A percentile compares a stretch with the other conserved stretches of the same genome.
Evolutionary conservation across 2,888 invertebrate species (phyloP).

Genomic region (Crossocerus cetratus): DNA sequence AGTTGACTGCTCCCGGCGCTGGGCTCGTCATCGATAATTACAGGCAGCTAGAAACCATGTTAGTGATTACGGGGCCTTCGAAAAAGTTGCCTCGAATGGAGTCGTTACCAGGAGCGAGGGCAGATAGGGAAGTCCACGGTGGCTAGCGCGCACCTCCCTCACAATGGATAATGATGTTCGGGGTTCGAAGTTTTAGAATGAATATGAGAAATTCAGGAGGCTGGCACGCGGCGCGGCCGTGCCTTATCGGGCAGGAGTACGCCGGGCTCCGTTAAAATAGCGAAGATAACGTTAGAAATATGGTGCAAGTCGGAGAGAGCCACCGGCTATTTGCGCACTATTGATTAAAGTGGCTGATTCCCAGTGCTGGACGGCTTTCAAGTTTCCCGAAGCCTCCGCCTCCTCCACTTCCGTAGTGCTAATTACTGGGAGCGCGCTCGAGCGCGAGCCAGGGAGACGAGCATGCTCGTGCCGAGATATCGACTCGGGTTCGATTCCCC

Average conservation of each 20-base stretch:
- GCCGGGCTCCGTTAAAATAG: constrained; percentile 15
- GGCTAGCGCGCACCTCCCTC: constrained; percentile 9
- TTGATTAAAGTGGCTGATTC: constrained; percentile 56
- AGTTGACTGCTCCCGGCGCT: too few species aligned
- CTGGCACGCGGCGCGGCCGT: constrained; percentile 17
- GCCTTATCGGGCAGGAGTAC: constrained; percentile 43
- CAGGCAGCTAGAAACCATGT: too few species aligned
- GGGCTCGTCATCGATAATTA: too few species aligned
- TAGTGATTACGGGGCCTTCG: neutral
- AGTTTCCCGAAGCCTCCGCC: constrained; percentile 33
- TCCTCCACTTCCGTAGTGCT: constrained; percentile 13
- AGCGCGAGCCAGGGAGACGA: too few species aligned
- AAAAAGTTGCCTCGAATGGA: neutral
- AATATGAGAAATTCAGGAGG: constrained; percentile 38
- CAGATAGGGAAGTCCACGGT: too few species aligned
- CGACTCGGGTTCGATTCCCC: constrained; percentile 44
- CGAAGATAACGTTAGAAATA: constrained; percentile 49
- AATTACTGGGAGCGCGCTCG: constrained; percentile 46
- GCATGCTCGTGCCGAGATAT: constrained; percentile 31
- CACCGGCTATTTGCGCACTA: constrained; percentile 55
- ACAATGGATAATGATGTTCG: constrained; percentile 20
- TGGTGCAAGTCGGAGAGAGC: constrained; percentile 52
- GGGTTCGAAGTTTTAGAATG: constrained; percentile 21
- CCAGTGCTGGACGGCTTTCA: constrained; percentile 54
- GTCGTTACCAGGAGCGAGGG: too few species aligned